Evolutionary conservation across 1,140 invertebrate genomes (phyloP).

Genomic region (Bombus picipes): DNA sequence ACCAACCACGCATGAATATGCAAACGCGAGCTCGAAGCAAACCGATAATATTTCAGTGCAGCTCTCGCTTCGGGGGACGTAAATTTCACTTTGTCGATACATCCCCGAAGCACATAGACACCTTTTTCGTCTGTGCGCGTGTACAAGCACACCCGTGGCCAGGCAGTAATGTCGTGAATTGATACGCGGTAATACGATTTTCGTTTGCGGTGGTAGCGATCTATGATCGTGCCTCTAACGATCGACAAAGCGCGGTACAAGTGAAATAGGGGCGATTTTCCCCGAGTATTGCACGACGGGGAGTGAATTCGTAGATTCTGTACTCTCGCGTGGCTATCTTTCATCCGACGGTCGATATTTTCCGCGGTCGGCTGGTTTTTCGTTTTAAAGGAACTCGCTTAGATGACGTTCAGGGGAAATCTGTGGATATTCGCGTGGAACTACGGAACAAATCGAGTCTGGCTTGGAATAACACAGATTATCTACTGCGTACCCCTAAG

Average conservation of each 20-base stretch:
- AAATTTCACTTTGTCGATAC: constrained; percentile 71
- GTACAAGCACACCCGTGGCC: background rate
- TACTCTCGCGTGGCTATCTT: background rate
- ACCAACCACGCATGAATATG: constrained; percentile 72
- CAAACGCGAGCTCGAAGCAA: constrained; percentile 70
- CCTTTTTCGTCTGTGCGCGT: background rate
- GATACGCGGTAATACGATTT: constrained; percentile 40
- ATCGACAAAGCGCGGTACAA: background rate
- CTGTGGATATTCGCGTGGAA: background rate
- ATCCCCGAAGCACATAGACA: background rate
- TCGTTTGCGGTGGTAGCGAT: constrained; percentile 5
- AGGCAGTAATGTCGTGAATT: constrained; percentile 22
- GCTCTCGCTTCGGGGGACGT: constrained; percentile 58
- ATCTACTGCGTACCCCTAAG: background rate
- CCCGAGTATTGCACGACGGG: background rate
- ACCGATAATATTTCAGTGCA: constrained; percentile 73
- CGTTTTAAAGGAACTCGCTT: background rate
- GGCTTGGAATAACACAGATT: background rate
- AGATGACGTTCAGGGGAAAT: background rate
- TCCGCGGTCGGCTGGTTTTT: background rate
- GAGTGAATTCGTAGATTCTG: background rate
- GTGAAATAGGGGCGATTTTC: background rate
- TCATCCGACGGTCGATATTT: background rate
- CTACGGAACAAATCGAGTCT: background rate
- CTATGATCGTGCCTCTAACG: constrained; percentile 28